Evolutionary conservation across 1,140 invertebrate species (phyloP).

Genomic region (Drosophila malerkotliana): DNA sequence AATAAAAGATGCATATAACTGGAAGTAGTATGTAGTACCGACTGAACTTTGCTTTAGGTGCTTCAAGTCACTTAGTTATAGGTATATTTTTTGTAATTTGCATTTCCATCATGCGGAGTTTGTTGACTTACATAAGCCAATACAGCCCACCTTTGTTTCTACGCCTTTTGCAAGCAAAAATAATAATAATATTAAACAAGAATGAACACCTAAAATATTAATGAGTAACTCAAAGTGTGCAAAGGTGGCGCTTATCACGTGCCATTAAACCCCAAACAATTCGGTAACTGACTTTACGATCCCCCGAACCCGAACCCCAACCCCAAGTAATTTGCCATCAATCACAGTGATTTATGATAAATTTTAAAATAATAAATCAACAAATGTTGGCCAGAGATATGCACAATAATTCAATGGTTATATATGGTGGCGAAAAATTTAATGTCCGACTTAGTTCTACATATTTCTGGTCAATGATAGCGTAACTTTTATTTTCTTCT

Average conservation of each 20-base stretch:
- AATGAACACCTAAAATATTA: slow-evolving; percentile 16
- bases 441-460: neutral
- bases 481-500: neutral
- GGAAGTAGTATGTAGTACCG: neutral
- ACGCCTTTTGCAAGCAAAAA: slow-evolving; percentile 11
- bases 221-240: slow-evolving; percentile 21
- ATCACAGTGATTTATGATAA: slow-evolving; percentile 72
- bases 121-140: slow-evolving; percentile 33
- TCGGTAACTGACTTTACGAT: neutral
- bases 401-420: slow-evolving; percentile 20
- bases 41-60: slow-evolving; percentile 25
- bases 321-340: slow-evolving; percentile 41
- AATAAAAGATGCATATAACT: slow-evolving; percentile 13
- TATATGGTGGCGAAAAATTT: slow-evolving; percentile 2
- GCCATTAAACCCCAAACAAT: slow-evolving; percentile 30
- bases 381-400: slow-evolving; percentile 16
- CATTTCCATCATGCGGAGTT: slow-evolving; percentile 24
- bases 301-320: slow-evolving; percentile 2
- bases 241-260: slow-evolving; percentile 57
- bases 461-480: neutral
- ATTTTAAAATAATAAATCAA: slow-evolving; percentile 53
- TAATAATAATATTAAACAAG: slow-evolving; percentile 27
- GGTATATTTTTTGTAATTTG: too few species aligned
- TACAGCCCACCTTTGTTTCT: slow-evolving; percentile 14
- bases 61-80: slow-evolving; percentile 6